Evolutionary conservation across 2,113 vertebrate species (phyloP), one percentile per base, ranked within the genome.

Genomic region (Syngnathus floridae): DNA sequence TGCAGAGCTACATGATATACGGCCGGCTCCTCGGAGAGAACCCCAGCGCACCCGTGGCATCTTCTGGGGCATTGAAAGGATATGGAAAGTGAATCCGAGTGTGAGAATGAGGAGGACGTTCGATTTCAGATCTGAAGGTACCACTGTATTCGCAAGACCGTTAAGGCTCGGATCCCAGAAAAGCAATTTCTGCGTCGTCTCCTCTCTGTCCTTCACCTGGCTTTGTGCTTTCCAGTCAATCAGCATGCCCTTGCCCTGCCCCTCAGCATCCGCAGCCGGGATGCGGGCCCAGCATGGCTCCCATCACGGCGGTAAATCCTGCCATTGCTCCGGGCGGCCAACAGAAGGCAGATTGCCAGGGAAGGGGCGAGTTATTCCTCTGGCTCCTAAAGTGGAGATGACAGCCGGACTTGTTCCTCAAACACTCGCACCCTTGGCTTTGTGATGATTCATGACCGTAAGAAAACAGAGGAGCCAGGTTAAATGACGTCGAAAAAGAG

Each of bases 1-100:
- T 65, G 76, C 82, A 72, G 77, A 76, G 82, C 68, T 60, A 80
- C 74, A 80, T 80, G 78, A 88, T 84, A 81, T 73, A 76, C 72
- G 73, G 70, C 43, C 45, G 48, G 54, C 68, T 77, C 76, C 73
- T 72, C 21, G 48, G 65, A 79, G 68, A 75, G 73, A 31, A 3
- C 66, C 65, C 63, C 26, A 49, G 31, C 66, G 54, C 71, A 63
- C 73, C 61, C 65, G 61, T 65, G 22, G 59, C 21, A 43, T 43
- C 16, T 36, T 17, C 22, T 59, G 49, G 51, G 21, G 13, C 21
- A 55, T 14, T 55, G 22, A 10, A 10, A 31, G 26, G 26, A 35
- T 35, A 14, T 14, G 54, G 26, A 54, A 54, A 31, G 11, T 26
- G 4, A 6, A 54, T 13, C 11, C 4, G 13, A 22, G n/a, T 22